Evolutionary conservation across 1,140 invertebrate species (phyloP).

Genomic region (Cotesia vestalis): DNA sequence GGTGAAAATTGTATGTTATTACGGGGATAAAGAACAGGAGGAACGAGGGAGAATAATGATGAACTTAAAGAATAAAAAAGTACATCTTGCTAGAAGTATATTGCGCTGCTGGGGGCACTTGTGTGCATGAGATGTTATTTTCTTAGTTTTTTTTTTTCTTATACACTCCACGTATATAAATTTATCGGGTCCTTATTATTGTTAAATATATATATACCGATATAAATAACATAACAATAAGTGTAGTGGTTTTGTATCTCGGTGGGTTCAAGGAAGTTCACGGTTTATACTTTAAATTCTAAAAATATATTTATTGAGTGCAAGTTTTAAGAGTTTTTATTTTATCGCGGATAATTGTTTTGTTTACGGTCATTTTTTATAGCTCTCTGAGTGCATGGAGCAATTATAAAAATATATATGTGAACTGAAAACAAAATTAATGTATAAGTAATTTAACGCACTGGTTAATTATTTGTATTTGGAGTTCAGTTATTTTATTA

Average conservation of each 20-base stretch:
- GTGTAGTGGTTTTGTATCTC: no score
- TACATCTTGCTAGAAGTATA: constrained; percentile 19
- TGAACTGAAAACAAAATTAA: no score
- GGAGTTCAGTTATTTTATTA: background rate
- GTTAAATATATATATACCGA: background rate
- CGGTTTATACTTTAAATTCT: background rate
- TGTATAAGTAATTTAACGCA: no score
- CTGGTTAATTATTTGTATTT: background rate
- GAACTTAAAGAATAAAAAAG: constrained; percentile 36
- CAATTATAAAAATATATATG: no score
- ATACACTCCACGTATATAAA: background rate
- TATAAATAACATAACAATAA: no score
- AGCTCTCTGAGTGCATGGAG: background rate
- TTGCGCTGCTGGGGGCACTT: constrained; percentile 44
- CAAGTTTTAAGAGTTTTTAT: background rate
- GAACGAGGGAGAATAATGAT: constrained; percentile 21
- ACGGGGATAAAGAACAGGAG: background rate
- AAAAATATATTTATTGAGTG: no score
- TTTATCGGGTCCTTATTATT: background rate
- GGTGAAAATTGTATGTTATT: constrained; percentile 16
- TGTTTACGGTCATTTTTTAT: background rate
- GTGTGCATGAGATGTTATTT: constrained; percentile 54
- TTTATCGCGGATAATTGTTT: background rate
- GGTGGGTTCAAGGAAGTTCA: constrained; percentile 10
- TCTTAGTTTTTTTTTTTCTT: constrained; percentile 20